Evolutionary conservation across 1,140 invertebrate genomes (phyloP).

Genomic region (Drosophila neocordata): DNA sequence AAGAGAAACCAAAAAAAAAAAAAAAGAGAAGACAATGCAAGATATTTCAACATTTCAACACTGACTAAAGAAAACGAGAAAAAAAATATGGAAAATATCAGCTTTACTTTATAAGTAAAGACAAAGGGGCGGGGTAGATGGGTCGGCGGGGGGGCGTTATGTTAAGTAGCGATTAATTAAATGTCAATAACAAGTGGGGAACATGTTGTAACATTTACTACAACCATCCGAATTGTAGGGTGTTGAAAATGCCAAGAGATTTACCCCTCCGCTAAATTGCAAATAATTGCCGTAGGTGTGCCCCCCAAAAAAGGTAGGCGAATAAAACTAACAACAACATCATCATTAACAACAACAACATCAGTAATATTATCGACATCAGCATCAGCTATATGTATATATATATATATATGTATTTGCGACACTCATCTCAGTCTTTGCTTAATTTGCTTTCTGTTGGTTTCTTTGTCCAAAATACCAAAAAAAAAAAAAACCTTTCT

Average conservation of each 20-base stretch:
- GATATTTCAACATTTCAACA: constrained; percentile 74
- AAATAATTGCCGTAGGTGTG: constrained; percentile 65
- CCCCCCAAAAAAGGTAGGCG: constrained; percentile 16
- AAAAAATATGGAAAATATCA: constrained; percentile 17
- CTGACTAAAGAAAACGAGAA: constrained; percentile 40
- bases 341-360: constrained; percentile 28
- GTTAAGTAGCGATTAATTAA: constrained; percentile 74
- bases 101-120: background rate
- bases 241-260: constrained; percentile 32
- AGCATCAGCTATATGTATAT: background rate
- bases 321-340: constrained; percentile 31
- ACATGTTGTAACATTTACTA: constrained; percentile 26
- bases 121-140: too few relatives aligned
- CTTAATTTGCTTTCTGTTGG: constrained; percentile 5
- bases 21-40: constrained; percentile 37
- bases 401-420: background rate
- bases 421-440: constrained; percentile 1
- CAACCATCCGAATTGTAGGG: constrained; percentile 38
- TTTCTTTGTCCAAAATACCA: background rate
- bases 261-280: constrained; percentile 59
- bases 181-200: constrained; percentile 58
- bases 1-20: constrained; percentile 19
- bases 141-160: constrained; percentile 9
- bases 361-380: constrained; percentile 3
- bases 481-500: constrained; percentile 18